phyloP scores from a whole-genome alignment of 2,797 vertebrate genomes.

The Malurus leucopterus region DNA sequence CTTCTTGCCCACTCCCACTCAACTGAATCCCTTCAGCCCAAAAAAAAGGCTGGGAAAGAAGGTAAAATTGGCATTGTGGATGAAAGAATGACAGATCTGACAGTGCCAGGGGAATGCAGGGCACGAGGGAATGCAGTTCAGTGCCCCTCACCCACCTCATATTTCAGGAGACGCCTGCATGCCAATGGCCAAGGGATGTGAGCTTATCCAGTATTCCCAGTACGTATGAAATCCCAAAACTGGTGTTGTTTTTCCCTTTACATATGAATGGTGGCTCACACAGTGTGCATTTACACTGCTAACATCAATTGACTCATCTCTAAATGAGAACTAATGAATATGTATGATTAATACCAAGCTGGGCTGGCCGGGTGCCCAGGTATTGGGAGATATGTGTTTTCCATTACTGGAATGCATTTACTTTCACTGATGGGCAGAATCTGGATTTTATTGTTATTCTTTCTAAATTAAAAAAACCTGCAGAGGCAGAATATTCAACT shows the following conservation, averaged over 20 bases:
- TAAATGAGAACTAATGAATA: slow-evolving; percentile 35
- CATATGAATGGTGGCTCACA: background rate
- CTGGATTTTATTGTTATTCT: background rate
- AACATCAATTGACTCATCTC: background rate
- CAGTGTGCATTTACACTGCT: background rate
- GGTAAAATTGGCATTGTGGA: background rate
- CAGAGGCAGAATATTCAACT: background rate
- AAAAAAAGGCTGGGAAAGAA: background rate
- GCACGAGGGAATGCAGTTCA: rapidly evolving
- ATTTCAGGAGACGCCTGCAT: background rate
- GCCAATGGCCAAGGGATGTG: background rate
- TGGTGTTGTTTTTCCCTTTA: background rate
- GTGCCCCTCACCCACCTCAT: background rate
- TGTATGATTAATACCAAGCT: background rate
- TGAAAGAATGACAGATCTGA: rapidly evolving
- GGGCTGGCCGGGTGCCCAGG: background rate
- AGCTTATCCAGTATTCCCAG: background rate
- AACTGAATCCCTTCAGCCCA: background rate
- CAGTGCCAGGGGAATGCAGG: background rate
- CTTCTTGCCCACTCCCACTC: background rate
- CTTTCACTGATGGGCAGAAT: background rate
- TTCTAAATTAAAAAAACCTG: background rate
- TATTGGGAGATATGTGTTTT: background rate
- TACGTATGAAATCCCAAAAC: rapidly evolving
- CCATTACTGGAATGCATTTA: background rate